Evolutionary conservation across 2,888 invertebrate genomes (phyloP), one percentile per base, ranked within the genome.

Genomic region (Spilosoma lubricipeda): DNA sequence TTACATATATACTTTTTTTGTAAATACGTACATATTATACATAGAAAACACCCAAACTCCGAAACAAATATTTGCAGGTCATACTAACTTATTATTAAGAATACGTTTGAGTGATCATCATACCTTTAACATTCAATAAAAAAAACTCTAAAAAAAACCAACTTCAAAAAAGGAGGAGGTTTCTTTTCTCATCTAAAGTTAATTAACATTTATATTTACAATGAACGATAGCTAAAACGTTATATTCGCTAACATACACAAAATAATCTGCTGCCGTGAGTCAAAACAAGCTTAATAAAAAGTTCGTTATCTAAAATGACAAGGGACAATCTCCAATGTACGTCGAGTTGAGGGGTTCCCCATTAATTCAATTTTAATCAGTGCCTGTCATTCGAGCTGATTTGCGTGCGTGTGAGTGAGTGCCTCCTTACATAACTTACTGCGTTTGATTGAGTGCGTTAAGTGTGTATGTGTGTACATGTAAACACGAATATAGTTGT

Each of bases 321-420:
- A 71, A 74, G 71, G 74, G 59, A 33, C 56, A n/a, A 71, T 71
- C 70, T 67, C 20, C 36, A 52, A 69, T 42, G 69, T 20, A 27
- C 36, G 68, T 45, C 66, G 70, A 68, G 72, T 66, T 71, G 81
- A 64, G 67, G 45, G 72, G 56, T 36, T 48, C 45, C 65, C 52
- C 74, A 79, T 75, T 80, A 67, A 77, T 79, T 77, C 72, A 74
- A 71, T 75, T 82, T 77, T 73, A 73, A 82, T 80, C 79, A 70
- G 71, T 72, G 30, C 70, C 70, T 45, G 45, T 69, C 73, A 69
- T 48, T 39, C 63, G 27, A 42, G n/a, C 15, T 18, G 18, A 63
- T 63, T 15, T 36, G 36, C 3, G 15, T 30, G 3, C 20, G n/a
- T 67, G 48, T 73, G 64, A 30, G 64, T 68, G 63, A 59, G 67